Percentiles rank a stretch among this genome's conserved stretches.
These are phyloP conservation scores for Taurulus bubalis DNA, from an alignment of 2,113 vertebrate species.

Conservation along the genomic window DNA sequence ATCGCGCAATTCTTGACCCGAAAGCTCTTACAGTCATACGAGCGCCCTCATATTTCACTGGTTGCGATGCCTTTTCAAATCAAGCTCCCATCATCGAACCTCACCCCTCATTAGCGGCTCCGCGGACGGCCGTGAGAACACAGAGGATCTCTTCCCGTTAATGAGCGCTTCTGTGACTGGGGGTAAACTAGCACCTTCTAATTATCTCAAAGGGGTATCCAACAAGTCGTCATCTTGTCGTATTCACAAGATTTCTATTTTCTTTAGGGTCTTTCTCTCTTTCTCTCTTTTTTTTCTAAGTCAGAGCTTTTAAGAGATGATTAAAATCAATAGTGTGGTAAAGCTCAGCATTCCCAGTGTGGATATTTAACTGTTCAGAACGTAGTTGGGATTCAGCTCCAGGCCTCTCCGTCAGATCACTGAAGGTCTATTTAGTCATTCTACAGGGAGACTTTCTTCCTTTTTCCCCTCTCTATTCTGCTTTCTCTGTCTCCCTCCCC, in stretches of 20 bases:
- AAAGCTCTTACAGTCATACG: constrained; percentile 26
- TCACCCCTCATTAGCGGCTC: constrained; percentile 62
- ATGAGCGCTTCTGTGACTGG: constrained; percentile 56
- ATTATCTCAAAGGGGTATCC: constrained; percentile 57
- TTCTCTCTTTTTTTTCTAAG: constrained; percentile 43
- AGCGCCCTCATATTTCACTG: constrained; percentile 45
- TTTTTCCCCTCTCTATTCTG: constrained; percentile 54
- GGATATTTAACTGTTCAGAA: constrained; percentile 69
- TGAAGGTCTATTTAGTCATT: constrained; percentile 81
- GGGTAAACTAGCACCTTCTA: constrained; percentile 55
- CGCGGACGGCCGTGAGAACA: constrained; percentile 26
- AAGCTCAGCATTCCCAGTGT: constrained; percentile 62
- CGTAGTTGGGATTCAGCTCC: constrained; percentile 79
- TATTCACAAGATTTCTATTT: constrained; percentile 45
- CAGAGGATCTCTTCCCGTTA: constrained; percentile 53
- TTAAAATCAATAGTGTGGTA: constrained; percentile 82
- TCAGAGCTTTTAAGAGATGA: constrained; percentile 71
- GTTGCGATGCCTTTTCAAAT: constrained; percentile 56
- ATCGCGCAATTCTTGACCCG: background rate
- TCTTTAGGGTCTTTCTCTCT: constrained; percentile 24
- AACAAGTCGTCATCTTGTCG: constrained; percentile 21
- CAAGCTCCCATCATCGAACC: constrained; percentile 42
- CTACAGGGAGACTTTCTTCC: constrained; percentile 77
- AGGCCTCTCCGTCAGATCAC: constrained; percentile 76
- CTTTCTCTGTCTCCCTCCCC: constrained; percentile 55